Evolutionary conservation across 2,797 vertebrate genomes (phyloP), one percentile per base, ranked within the genome.

Genomic region (Hydrolagus colliei): DNA sequence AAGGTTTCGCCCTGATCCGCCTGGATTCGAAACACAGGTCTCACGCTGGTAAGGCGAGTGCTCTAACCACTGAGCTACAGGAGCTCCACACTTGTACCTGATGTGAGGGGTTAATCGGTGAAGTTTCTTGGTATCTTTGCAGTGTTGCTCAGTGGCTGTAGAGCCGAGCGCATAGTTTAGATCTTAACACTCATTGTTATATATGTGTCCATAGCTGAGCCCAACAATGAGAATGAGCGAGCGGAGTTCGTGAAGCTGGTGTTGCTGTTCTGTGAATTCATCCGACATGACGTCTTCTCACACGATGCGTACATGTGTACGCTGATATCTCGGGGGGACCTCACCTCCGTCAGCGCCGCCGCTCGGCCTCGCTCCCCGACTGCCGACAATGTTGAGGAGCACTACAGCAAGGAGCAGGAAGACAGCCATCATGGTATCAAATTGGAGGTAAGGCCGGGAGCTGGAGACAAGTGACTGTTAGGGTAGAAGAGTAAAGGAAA

Each of bases 271-370:
- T 93, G 92, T 0, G 94, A 94, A 86, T 93, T 94, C 87, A 93
- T 93, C 88, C 89, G 90, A 0, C 94, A 93, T 0, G 93, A 94
- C 0, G 91, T 94, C 76, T 94, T 94, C 87, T 94, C 93, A 11
- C 93, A 93, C 0, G 93, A 93, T 0, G 93, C 93, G 0, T 94
- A 93, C 82, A 93, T 93, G 93, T 94, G 94, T 86, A 93, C 92
- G 35, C 90, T 93, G 73, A 93, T 94, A 86, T 93, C 94, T 0
- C 90, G 92, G 0, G 94, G 93, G 68, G 94, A 93, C 86, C 14
- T 93, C 87, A 73, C 72, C 27, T 92, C 93, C 0, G 12, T 90
- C 87, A 87, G 87, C 4, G 89, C 91, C 27, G 20, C 91, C 0
- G 63, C 91, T 0, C 88, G 89, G 75, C 89, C 90, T 0, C 88